Percentiles rank a stretch among this genome's conserved stretches.
phyloP scores from a whole-genome alignment of 2,797 vertebrate species.

The Pangasius mekongensis region DNA sequence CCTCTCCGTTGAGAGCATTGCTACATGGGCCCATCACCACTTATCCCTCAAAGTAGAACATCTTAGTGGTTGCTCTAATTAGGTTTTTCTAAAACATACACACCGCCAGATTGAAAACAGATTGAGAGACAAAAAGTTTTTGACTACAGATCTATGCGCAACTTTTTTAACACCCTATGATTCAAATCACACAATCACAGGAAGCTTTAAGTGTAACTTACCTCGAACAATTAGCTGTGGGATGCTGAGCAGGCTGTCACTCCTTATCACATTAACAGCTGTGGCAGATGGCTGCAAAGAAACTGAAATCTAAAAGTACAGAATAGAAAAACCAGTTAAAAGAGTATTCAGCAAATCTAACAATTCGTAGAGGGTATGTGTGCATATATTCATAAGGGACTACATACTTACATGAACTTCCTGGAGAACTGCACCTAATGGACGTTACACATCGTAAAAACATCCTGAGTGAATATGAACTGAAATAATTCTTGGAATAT shows the following conservation, averaged over 20 bases:
- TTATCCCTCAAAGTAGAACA: not conserved
- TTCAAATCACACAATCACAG: constrained; percentile 17
- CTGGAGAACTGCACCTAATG: not conserved
- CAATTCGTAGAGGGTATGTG: not conserved
- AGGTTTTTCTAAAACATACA: constrained; percentile 2
- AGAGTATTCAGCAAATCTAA: not conserved
- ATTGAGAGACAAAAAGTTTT: not conserved
- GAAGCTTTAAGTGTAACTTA: constrained; percentile 12
- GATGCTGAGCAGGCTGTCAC: constrained; percentile 20
- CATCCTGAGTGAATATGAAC: not conserved
- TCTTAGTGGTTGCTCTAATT: constrained; percentile 12
- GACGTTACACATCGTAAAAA: not conserved
- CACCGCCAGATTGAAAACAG: not conserved
- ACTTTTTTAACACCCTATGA: not conserved
- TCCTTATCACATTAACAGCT: constrained; percentile 13
- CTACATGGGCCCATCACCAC: not conserved
- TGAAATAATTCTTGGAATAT: not conserved
- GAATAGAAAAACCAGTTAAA: not conserved
- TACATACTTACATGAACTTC: no score
- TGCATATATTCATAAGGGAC: not conserved
- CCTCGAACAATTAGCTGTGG: constrained; percentile 29
- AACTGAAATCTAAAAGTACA: constrained; percentile 11
- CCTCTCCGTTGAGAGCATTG: not conserved
- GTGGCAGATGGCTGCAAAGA: constrained; percentile 17
- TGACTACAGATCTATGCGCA: not conserved